phyloP scores from a whole-genome alignment of 2,797 vertebrate genomes.

The Hydrophis major region DNA sequence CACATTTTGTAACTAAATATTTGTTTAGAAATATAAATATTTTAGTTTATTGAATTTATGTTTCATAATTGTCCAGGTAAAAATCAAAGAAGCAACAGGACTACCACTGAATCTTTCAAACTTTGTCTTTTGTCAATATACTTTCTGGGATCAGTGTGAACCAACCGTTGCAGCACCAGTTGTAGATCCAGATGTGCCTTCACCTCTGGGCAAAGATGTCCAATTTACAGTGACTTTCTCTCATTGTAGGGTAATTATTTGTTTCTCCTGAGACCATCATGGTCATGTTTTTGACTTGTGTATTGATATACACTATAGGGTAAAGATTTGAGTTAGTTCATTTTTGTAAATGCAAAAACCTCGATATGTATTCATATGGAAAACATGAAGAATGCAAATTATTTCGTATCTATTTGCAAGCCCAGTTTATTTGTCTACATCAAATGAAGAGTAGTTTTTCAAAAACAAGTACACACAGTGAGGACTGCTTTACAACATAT shows the following conservation, averaged over 20 bases:
- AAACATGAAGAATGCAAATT: neutral
- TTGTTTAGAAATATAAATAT: neutral
- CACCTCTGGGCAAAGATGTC: slow-evolving; percentile 79
- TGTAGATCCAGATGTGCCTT: slow-evolving; percentile 90
- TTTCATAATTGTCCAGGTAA: slow-evolving; percentile 75
- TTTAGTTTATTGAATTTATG: neutral
- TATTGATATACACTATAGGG: neutral
- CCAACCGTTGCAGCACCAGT: slow-evolving; percentile 91
- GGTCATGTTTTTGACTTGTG: neutral
- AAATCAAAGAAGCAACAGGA: slow-evolving; percentile 93
- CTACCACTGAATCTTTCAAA: slow-evolving; percentile 93
- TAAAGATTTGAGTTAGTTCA: neutral
- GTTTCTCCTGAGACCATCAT: neutral
- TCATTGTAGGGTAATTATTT: slow-evolving; percentile 83
- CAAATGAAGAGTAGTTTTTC: neutral
- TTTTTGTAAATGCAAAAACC: neutral
- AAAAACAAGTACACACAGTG: neutral
- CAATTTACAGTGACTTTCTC: slow-evolving; percentile 91
- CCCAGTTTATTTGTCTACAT: neutral
- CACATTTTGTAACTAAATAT: neutral
- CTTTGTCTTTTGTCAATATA: slow-evolving; percentile 98
- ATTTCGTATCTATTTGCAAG: neutral
- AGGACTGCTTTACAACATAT: neutral
- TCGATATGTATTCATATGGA: neutral
- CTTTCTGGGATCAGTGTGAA: slow-evolving; percentile 91